Percentiles rank a stretch among this genome's conserved stretches.
Evolutionary conservation across 2,113 vertebrate species (phyloP).

Genomic region (Serinus canaria): DNA sequence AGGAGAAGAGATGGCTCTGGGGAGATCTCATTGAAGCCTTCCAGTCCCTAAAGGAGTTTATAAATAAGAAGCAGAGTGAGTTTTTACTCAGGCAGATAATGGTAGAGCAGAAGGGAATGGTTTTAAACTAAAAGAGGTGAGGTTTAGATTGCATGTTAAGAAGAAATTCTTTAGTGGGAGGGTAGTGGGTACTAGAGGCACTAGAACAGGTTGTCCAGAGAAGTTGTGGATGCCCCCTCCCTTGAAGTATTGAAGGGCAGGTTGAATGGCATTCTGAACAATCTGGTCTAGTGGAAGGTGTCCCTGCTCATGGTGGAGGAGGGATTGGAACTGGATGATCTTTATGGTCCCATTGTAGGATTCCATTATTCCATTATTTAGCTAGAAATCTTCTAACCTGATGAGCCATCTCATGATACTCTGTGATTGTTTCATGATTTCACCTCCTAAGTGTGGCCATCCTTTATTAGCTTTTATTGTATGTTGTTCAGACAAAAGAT

Average conservation of each 20-base stretch:
- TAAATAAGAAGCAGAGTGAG: not conserved
- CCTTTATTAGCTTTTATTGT: not conserved
- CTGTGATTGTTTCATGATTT: not conserved
- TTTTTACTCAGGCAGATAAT: not conserved
- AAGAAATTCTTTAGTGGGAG: not conserved
- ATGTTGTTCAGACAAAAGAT: not conserved
- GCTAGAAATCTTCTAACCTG: not conserved
- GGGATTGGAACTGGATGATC: not conserved
- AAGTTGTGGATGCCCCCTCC: not conserved
- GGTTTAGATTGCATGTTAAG: not conserved
- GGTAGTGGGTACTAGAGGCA: not conserved
- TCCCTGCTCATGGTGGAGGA: not conserved
- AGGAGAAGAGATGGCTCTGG: not conserved
- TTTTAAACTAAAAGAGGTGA: not conserved
- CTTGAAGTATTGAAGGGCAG: not conserved
- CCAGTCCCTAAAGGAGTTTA: not conserved
- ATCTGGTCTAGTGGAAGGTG: not conserved
- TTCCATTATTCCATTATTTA: not conserved
- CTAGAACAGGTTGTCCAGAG: not conserved
- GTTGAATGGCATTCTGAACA: not conserved
- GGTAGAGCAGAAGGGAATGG: not conserved
- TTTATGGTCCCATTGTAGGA: not conserved
- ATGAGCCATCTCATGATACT: not conserved
- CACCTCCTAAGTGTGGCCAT: not conserved
- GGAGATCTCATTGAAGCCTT: not conserved